Evolutionary conservation across 2,888 invertebrate genomes (phyloP), one percentile per base, ranked within the genome.

Genomic region (Ornithoptera priamus): DNA sequence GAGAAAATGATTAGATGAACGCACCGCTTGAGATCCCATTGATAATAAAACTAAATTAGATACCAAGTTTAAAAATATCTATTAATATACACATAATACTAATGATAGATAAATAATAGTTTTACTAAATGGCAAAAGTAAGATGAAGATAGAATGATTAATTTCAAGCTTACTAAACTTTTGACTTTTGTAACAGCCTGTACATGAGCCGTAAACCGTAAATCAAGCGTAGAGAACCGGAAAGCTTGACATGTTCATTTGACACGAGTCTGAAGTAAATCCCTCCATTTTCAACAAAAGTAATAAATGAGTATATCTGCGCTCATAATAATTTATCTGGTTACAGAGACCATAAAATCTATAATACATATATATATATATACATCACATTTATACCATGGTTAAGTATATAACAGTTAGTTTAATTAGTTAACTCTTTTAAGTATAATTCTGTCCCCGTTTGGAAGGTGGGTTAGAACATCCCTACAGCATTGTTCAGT

Each of bases 211-310:
- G 70, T 70, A 70, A 67, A 70, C 74, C 75, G 72, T 78, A 77
- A 76, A 77, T 78, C 75, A 76, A 71, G 60, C 71, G 68, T 65
- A 57, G 71, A 73, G 72, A 73, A 74, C 74, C 72, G 74, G 75
- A 74, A 71, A 72, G 71, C 73, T 74, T 73, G 78, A 76, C 76
- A 74, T 75, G 72, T 76, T 78, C 74, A 76, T 75, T 77, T 75
- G 76, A 78, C 74, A 77, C 59, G 66, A 71, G 67, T 70, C 63
- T 65, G 24, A 68, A 56, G 62, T 56, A 56, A 67, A 67, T 46
- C 62, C 65, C 56, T 65, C 17, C 46, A 56, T 39, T 61, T 64
- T 65, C 67, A n/a, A 67, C 63, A 68, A 70, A 70, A 66, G 39
- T 36, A 42, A 65, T 61, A 61, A 39, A 39, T 39, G 60, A 36